A percentile compares a stretch with the other conserved stretches of the same genome.
These are phyloP conservation scores for Sinopyrophorus schimmeli DNA, from an alignment of 2,888 invertebrate genomes.

Conservation along the genomic window DNA sequence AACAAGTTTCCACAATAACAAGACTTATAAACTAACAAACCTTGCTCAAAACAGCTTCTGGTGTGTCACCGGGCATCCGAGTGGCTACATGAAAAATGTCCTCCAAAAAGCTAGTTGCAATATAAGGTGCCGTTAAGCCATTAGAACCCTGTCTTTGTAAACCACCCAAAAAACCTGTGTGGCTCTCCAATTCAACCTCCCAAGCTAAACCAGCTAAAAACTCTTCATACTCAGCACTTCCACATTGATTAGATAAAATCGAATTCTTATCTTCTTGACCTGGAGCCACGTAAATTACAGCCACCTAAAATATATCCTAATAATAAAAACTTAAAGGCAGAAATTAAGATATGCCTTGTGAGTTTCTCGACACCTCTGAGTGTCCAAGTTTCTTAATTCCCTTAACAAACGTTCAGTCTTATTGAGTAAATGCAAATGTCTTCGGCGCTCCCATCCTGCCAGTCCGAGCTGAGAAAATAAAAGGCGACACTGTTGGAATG, in stretches of 20 bases:
- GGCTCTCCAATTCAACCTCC: conserved; percentile 89
- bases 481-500: conserved; percentile 84
- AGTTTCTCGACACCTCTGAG: conserved; percentile 87
- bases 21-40: conserved; percentile 50
- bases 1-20: no score
- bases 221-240: conserved; percentile 91
- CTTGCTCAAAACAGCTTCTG: conserved; percentile 86
- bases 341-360: conserved; percentile 68
- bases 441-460: conserved; percentile 85
- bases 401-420: conserved; percentile 87
- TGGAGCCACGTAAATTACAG: conserved; percentile 96
- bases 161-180: conserved; percentile 94
- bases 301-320: conserved; percentile 60
- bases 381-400: conserved; percentile 91
- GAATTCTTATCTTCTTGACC: conserved; percentile 97
- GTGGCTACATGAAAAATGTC: conserved; percentile 98
- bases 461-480: conserved; percentile 91
- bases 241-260: conserved; percentile 87
- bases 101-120: conserved; percentile 90
- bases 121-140: conserved; percentile 94
- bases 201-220: conserved; percentile 70
- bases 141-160: conserved; percentile 86
- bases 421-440: conserved; percentile 81
- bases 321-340: conserved; percentile 5
- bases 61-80: conserved; percentile 88